Base-by-base conservation (phyloP, 2,113 vertebrate genomes). In the Corythaixoides concolor region DNA sequence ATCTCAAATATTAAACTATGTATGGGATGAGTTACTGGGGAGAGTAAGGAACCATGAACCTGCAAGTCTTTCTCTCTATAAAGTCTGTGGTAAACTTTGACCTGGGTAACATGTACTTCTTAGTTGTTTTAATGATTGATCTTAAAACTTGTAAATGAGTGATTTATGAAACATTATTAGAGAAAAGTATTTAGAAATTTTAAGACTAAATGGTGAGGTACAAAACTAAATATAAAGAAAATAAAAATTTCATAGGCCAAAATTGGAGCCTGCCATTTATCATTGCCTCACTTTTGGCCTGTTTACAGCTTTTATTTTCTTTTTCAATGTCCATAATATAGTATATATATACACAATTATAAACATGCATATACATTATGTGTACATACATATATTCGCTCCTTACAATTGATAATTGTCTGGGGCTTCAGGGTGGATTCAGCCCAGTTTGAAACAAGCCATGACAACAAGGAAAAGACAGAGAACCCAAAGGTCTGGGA, bases 1-100 rank as follows among this genome's bases (percentile, higher is more conserved):
- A 82, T 45, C 23, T 93, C 56, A 87, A 92, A 94, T 94, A 87
- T 89, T 72, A 95, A 81, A 87, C 69, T 72, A 58, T 53, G 11
- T 83, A 74, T 80, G 55, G 92, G 68, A 90, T 77, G 76, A 95
- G 82, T 75, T 95, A 88, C 82, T 83, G 67, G 47, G 30, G 8
- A 90, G n/a, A 85, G 59, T 59, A 84, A 89, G 78, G 78, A 93
- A 89, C 55, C 55, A 77, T 53, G 90, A 91, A 92, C 32, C 37
- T 86, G 17, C 59, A 69, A 41, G 59, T 39, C 39, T 83, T 91
- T 69, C 33, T 94, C 62, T 77, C 80, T 66, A 16, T 49, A 56
- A 81, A 94, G 17, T 32, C 58, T 66, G 22, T 58, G 37, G 33
- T 83, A 73, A 88, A 16, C 50, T 45, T 53, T 86, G 84, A 80